phyloP scores from a whole-genome alignment of 2,888 invertebrate species.

The Ormia ochracea region DNA sequence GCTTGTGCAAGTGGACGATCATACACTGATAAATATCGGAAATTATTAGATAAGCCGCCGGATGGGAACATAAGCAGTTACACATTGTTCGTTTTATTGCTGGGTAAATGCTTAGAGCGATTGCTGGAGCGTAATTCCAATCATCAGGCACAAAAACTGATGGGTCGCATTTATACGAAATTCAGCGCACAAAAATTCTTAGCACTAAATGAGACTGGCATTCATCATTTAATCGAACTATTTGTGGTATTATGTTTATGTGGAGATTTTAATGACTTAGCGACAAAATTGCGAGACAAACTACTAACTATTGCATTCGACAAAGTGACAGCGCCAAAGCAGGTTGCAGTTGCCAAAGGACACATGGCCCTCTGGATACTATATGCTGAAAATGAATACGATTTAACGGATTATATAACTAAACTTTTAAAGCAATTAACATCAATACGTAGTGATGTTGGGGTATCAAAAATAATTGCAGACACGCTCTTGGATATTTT shows the following conservation, averaged over 20 bases:
- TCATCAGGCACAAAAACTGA: slow-evolving; percentile 76
- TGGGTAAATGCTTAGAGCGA: slow-evolving; percentile 75
- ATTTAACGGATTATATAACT: slow-evolving; percentile 71
- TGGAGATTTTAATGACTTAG: slow-evolving; percentile 70
- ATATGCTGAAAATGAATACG: slow-evolving; percentile 71
- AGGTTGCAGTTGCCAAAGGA: slow-evolving; percentile 73
- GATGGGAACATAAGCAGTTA: slow-evolving; percentile 77
- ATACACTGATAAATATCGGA: slow-evolving; percentile 75
- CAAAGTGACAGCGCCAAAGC: slow-evolving; percentile 72
- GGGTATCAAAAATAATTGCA: slow-evolving; percentile 70
- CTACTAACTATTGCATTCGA: slow-evolving; percentile 73
- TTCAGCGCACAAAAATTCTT: slow-evolving; percentile 79
- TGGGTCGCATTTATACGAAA: slow-evolving; percentile 80
- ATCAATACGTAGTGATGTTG: slow-evolving; percentile 68
- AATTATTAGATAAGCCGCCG: slow-evolving; percentile 70
- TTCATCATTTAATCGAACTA: slow-evolving; percentile 79
- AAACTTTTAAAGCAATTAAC: slow-evolving; percentile 72
- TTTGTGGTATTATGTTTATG: slow-evolving; percentile 73
- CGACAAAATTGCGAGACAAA: slow-evolving; percentile 74
- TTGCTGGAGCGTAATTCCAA: slow-evolving; percentile 62
- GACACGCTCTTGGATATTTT: slow-evolving; percentile 71
- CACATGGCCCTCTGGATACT: slow-evolving; percentile 76
- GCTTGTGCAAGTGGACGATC: slow-evolving; percentile 70
- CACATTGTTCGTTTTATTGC: slow-evolving; percentile 77
- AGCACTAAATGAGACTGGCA: slow-evolving; percentile 79